Conservation (phyloP, 2,113 vertebrate species). For the Indicator indicator region DNA sequence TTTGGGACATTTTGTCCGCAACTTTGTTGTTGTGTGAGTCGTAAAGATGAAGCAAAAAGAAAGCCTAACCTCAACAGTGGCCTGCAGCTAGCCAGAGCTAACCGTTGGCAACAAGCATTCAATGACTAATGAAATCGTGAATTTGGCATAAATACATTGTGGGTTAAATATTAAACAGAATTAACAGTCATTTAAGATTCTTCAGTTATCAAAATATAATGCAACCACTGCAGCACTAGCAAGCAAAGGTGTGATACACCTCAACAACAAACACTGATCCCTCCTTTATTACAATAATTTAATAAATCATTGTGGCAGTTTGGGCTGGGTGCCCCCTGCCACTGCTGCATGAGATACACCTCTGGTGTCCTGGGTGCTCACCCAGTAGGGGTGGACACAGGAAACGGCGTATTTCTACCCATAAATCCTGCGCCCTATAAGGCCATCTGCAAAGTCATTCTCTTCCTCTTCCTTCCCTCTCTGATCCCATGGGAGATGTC, state of each 20-base stretch:
- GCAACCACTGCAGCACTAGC: neutral
- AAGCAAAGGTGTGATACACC: neutral
- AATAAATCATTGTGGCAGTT: neutral
- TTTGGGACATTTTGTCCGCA: neutral
- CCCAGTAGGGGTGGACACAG: too few species aligned
- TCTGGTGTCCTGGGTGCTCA: too few species aligned
- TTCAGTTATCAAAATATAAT: neutral
- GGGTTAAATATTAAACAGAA: neutral
- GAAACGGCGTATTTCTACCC: too few species aligned
- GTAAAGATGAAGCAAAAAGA: neutral
- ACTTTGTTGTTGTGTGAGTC: neutral
- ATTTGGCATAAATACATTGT: neutral
- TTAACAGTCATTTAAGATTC: neutral
- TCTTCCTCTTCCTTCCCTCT: too few species aligned
- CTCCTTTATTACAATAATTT: neutral
- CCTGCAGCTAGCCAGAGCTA: neutral
- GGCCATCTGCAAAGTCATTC: too few species aligned
- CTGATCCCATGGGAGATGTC: too few species aligned
- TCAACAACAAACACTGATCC: neutral
- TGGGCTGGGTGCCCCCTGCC: too few species aligned
- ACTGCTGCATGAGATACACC: too few species aligned
- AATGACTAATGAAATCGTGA: neutral
- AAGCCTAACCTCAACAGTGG: neutral
- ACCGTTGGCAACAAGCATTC: fast-evolving
- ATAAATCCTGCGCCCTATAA: too few species aligned